Conservation (phyloP, 53 echinoderm and acorn worm genomes). For the Apostichopus leukothele region DNA sequence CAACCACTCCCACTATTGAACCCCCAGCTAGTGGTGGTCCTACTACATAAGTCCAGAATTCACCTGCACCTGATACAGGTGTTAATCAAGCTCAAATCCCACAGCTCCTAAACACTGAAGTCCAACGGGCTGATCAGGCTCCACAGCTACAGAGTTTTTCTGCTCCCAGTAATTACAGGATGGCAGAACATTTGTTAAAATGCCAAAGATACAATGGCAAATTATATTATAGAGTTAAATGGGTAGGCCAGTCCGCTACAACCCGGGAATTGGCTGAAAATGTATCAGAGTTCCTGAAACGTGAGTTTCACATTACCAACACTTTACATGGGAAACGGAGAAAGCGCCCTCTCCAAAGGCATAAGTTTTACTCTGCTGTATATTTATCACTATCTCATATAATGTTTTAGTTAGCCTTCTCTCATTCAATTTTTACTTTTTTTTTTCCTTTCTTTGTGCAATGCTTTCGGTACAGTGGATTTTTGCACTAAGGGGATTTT, state of each 20-base stretch:
- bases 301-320: conserved; percentile 11
- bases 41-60: background rate
- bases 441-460: too few relatives aligned
- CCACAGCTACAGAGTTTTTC: too few relatives aligned
- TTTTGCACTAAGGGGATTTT: too few relatives aligned
- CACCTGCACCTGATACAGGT: background rate
- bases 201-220: conserved; percentile 20
- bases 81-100: background rate
- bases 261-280: conserved; percentile 21
- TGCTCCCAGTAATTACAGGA: background rate
- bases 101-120: background rate
- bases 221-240: conserved; percentile 39
- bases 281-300: background rate
- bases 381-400: too few relatives aligned
- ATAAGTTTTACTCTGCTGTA: too few relatives aligned
- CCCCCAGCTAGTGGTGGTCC: background rate
- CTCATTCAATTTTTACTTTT: too few relatives aligned
- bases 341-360: conserved; percentile 4
- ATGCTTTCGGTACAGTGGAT: too few relatives aligned
- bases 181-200: background rate
- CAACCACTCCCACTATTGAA: background rate
- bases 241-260: conserved; percentile 28
- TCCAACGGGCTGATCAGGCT: too few relatives aligned
- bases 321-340: conserved; percentile 5
- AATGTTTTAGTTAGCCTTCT: too few relatives aligned